A percentile compares a stretch with the other conserved stretches of the same genome.
These are phyloP conservation scores for Odocoileus virginianus DNA, from an alignment of 2,113 vertebrate genomes.

Conservation along the genomic window DNA sequence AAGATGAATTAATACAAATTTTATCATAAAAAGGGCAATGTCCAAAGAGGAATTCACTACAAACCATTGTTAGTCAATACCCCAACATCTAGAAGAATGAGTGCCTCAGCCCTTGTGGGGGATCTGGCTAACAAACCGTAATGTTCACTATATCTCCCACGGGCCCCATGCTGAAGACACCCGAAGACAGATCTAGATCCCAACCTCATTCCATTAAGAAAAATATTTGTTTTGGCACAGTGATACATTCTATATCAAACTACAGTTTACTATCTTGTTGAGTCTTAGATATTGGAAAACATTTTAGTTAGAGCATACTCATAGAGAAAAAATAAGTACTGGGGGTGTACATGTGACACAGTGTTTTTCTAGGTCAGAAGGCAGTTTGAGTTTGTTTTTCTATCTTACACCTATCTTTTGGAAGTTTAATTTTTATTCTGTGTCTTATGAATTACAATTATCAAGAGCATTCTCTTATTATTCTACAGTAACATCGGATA, in stretches of 20 bases:
- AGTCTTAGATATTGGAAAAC: neutral
- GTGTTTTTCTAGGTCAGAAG: neutral
- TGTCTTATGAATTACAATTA: neutral
- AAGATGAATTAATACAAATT: neutral
- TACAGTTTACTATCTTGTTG: neutral
- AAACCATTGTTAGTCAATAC: too few species aligned
- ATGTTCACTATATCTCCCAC: neutral
- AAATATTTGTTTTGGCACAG: neutral
- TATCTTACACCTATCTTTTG: neutral
- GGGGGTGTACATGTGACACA: neutral
- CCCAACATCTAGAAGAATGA: neutral
- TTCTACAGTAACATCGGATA: neutral
- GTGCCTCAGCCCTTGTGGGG: neutral
- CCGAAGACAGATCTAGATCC: neutral
- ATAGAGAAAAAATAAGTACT: neutral
- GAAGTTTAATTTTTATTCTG: neutral
- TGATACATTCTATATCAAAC: neutral
- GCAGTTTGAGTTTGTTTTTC: neutral
- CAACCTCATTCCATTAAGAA: neutral
- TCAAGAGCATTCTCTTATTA: neutral
- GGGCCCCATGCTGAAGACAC: neutral
- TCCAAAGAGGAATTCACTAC: neutral
- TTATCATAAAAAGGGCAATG: neutral
- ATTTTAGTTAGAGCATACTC: neutral
- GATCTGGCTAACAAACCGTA: neutral